phyloP scores from a whole-genome alignment of 2,888 invertebrate species.

The Cabera pusaria region DNA sequence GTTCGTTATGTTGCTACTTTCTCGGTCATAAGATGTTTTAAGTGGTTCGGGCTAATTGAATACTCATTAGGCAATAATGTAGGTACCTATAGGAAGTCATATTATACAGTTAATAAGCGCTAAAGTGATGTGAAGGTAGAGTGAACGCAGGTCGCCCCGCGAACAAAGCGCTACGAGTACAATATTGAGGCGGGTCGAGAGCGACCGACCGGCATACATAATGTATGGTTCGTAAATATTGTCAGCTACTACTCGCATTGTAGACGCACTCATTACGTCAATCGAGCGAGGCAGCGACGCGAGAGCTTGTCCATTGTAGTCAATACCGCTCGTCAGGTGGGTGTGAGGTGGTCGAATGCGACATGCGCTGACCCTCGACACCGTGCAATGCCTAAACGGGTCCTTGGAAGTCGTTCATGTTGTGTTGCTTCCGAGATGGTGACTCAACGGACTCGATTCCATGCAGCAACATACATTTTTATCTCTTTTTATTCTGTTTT shows the following conservation, averaged over 20 bases:
- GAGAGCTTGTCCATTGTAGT: slow-evolving; percentile 71
- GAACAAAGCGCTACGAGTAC: slow-evolving; percentile 46
- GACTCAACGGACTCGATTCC: too few relatives aligned
- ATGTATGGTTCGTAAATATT: slow-evolving; percentile 70
- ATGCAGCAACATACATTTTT: too few relatives aligned
- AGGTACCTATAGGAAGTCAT: too few relatives aligned
- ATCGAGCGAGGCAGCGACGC: slow-evolving; percentile 47
- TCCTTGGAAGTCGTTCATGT: too few relatives aligned
- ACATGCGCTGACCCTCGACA: slow-evolving; percentile 60
- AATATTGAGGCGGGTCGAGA: slow-evolving; percentile 52
- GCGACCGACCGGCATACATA: slow-evolving; percentile 52
- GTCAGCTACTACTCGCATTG: slow-evolving; percentile 69
- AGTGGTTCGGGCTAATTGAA: slow-evolving; percentile 43
- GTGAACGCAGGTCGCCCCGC: slow-evolving; percentile 18
- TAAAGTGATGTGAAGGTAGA: too few relatives aligned
- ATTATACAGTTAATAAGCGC: too few relatives aligned
- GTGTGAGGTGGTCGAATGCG: slow-evolving; percentile 72
- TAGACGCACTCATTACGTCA: slow-evolving; percentile 63
- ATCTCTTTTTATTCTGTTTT: too few relatives aligned
- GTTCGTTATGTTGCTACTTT: slow-evolving; percentile 62
- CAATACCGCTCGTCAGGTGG: slow-evolving; percentile 74
- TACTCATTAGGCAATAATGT: slow-evolving; percentile 28
- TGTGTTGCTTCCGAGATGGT: slow-evolving; percentile 30
- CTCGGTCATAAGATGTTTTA: slow-evolving; percentile 49
- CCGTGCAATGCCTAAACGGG: too few relatives aligned